These are phyloP conservation scores for Platyrinchus mystaceus DNA, from an alignment of 2,797 vertebrate genomes.

Conservation along the genomic window DNA sequence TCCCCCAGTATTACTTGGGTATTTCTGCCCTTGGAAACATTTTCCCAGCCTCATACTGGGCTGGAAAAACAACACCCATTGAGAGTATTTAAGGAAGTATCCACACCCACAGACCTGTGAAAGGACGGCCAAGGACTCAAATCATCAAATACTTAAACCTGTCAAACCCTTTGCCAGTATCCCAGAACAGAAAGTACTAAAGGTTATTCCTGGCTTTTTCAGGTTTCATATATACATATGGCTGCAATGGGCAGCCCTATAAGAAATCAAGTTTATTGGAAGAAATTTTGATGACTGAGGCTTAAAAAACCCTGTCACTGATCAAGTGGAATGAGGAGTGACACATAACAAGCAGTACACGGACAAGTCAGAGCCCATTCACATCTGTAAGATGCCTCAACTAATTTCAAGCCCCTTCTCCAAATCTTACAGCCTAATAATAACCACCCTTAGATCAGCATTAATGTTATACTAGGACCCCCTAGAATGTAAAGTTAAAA, in stretches of 20 bases:
- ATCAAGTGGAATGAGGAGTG: neutral
- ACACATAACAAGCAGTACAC: neutral
- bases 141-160: neutral
- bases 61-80: neutral
- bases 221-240: neutral
- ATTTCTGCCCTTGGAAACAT: neutral
- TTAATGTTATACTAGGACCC: neutral
- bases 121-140: neutral
- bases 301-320: neutral
- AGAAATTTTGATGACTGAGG: neutral
- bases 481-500: neutral
- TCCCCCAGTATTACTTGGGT: neutral
- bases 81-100: neutral
- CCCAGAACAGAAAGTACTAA: neutral
- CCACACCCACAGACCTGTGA: neutral
- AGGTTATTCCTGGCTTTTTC: neutral
- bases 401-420: neutral
- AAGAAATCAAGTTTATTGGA: neutral
- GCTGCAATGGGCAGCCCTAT: neutral
- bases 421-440: neutral
- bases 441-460: neutral
- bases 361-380: neutral
- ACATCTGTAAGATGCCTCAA: neutral
- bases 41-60: neutral
- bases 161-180: neutral